Percentiles rank a stretch among this genome's conserved stretches.
Conservation (phyloP, 2,888 invertebrate genomes). For the Exocentrus adspersus region DNA sequence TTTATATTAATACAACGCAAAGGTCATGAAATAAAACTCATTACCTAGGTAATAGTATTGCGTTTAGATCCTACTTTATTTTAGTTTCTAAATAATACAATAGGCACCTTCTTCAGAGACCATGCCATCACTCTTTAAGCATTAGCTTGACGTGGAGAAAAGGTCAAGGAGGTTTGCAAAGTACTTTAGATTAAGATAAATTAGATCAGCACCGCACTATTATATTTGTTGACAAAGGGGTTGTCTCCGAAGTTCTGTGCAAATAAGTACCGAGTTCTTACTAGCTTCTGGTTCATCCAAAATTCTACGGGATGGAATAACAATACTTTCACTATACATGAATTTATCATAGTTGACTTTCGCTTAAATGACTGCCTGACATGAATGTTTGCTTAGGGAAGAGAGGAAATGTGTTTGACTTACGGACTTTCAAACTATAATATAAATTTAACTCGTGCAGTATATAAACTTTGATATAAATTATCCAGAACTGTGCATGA, state of each 20-base stretch:
- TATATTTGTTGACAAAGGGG: constrained; percentile 25
- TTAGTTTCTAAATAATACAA: neutral
- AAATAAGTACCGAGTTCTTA: constrained; percentile 26
- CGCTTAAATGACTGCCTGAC: constrained; percentile 26
- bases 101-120: neutral
- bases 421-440: constrained; percentile 27
- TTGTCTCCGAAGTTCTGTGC: constrained; percentile 18
- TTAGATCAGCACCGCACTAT: constrained; percentile 39
- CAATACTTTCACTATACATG: constrained; percentile 28
- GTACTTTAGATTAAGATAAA: constrained; percentile 48
- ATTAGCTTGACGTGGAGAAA: constrained; percentile 27
- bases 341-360: constrained; percentile 25
- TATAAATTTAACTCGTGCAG: constrained; percentile 25
- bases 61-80: neutral
- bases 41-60: too few species aligned
- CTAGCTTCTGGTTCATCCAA: constrained; percentile 15
- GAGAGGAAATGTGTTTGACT: constrained; percentile 25
- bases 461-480: constrained; percentile 25
- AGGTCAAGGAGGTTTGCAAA: constrained; percentile 47
- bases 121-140: constrained; percentile 13
- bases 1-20: too few species aligned
- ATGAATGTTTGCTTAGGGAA: constrained; percentile 24
- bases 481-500: constrained; percentile 20
- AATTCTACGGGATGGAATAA: constrained; percentile 23
- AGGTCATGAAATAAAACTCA: too few species aligned